phyloP scores from a whole-genome alignment of 1,140 invertebrate genomes.

The Bombus turneri region DNA sequence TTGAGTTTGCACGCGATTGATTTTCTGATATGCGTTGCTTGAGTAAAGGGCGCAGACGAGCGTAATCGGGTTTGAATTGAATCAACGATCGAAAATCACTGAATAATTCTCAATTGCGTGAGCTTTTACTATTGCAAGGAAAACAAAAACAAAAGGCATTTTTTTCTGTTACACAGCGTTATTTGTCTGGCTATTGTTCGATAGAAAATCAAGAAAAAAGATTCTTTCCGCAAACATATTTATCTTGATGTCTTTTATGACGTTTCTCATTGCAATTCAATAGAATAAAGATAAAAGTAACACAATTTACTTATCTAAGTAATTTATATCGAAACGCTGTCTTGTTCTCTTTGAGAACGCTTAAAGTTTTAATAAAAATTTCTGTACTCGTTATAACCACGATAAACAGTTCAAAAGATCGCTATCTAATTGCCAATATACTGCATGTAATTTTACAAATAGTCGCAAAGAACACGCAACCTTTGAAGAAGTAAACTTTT shows the following conservation, averaged over 20 bases:
- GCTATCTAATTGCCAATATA: no score
- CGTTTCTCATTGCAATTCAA: neutral
- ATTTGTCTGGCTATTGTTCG: neutral
- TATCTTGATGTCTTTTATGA: no score
- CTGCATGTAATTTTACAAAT: neutral
- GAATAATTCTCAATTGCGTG: neutral
- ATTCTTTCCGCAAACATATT: neutral
- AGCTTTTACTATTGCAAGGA: neutral
- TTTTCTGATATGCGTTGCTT: neutral
- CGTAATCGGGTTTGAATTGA: neutral
- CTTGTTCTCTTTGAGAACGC: no score
- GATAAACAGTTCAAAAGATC: neutral
- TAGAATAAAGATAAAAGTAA: neutral
- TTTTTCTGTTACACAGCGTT: neutral
- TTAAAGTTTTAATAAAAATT: neutral
- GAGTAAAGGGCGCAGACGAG: no score
- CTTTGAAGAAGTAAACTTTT: neutral
- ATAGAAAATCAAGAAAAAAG: no score
- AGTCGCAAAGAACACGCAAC: neutral
- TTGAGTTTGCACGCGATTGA: neutral
- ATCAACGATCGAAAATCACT: neutral
- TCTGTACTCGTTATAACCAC: neutral
- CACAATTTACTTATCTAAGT: no score
- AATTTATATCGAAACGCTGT: neutral
- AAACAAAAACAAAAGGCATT: neutral